Conservation (phyloP, 2,888 invertebrate genomes). For the Cheilosia soror region DNA sequence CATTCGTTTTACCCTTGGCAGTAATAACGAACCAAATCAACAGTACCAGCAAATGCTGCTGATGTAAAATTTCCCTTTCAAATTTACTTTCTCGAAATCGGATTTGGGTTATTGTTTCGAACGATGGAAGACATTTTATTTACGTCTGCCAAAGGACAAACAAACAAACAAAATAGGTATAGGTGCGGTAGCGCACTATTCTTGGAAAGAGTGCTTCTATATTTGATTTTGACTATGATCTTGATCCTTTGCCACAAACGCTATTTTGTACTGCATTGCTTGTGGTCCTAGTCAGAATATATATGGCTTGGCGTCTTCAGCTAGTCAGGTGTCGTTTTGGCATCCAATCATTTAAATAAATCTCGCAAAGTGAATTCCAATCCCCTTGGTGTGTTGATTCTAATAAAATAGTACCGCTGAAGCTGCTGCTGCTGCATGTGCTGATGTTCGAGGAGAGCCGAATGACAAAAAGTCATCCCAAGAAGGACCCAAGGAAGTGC, state of each 20-base stretch:
- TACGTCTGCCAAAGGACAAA: slow-evolving; percentile 1
- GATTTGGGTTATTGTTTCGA: slow-evolving; percentile 48
- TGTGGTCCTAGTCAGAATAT: slow-evolving; percentile 1
- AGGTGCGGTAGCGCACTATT: neutral
- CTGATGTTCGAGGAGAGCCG: slow-evolving; percentile 1
- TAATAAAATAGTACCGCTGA: slow-evolving; percentile 50
- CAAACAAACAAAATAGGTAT: neutral
- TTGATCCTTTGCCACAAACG: slow-evolving; percentile 21
- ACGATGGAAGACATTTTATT: slow-evolving; percentile 22
- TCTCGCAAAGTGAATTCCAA: slow-evolving; percentile 56
- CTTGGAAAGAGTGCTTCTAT: neutral
- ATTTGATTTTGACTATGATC: slow-evolving; percentile 12
- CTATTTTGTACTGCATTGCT: slow-evolving; percentile 19
- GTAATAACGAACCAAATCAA: slow-evolving; percentile 9
- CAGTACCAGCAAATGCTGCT: slow-evolving; percentile 39
- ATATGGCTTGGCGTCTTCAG: neutral
- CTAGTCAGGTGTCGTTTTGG: slow-evolving; percentile 62
- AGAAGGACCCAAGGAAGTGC: slow-evolving; percentile 12
- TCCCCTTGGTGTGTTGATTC: slow-evolving; percentile 63
- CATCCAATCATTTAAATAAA: slow-evolving; percentile 67
- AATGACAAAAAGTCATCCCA: slow-evolving; percentile 12
- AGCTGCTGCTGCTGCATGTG: slow-evolving; percentile 42
- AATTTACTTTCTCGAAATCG: slow-evolving; percentile 45
- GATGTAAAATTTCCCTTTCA: slow-evolving; percentile 42
- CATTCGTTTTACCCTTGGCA: neutral